Base-by-base conservation (phyloP, 30 jellyfish, hydroid and myxozoan genomes). In the Aurelia coerulea region DNA sequence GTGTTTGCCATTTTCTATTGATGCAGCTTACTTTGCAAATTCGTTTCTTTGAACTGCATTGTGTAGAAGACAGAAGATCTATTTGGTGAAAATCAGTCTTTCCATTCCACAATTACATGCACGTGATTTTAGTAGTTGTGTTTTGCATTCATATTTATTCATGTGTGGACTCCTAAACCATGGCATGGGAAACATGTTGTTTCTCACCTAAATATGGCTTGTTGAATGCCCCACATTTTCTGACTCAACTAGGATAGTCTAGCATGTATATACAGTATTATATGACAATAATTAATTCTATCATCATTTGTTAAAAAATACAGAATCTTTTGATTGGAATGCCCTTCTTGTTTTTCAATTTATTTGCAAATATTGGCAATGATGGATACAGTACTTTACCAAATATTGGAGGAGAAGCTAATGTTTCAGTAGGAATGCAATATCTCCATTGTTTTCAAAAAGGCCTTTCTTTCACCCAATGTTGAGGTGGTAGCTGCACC, bases 61-160 rank as follows among this genome's bases (percentile, higher is more conserved):
- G 84, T 50, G 34, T 15, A 73, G 74, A 73, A 34, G 71, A 73
- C 18, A n/a, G n/a, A n/a, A n/a, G n/a, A n/a, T n/a, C n/a, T n/a
- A n/a, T n/a, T n/a, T n/a, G n/a, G n/a, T n/a, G 68, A 73, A 37
- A 34, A 34, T 13, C 19, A 51, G 84, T 15, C 71, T n/a, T n/a
- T n/a, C n/a, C n/a, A n/a, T n/a, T n/a, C n/a, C n/a, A n/a, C n/a
- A n/a, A n/a, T n/a, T n/a, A n/a, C n/a, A n/a, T n/a, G n/a, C n/a
- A n/a, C n/a, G n/a, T n/a, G n/a, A n/a, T n/a, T n/a, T n/a, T n/a
- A n/a, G n/a, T n/a, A n/a, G n/a, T n/a, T n/a, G n/a, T n/a, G n/a
- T n/a, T n/a, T n/a, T n/a, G n/a, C n/a, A n/a, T n/a, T n/a, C n/a
- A n/a, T n/a, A n/a, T n/a, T n/a, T n/a, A n/a, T n/a, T n/a, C n/a